Percentiles rank a stretch among this genome's conserved stretches.
phyloP scores from a whole-genome alignment of 2,113 vertebrate genomes.

The Promerops cafer region DNA sequence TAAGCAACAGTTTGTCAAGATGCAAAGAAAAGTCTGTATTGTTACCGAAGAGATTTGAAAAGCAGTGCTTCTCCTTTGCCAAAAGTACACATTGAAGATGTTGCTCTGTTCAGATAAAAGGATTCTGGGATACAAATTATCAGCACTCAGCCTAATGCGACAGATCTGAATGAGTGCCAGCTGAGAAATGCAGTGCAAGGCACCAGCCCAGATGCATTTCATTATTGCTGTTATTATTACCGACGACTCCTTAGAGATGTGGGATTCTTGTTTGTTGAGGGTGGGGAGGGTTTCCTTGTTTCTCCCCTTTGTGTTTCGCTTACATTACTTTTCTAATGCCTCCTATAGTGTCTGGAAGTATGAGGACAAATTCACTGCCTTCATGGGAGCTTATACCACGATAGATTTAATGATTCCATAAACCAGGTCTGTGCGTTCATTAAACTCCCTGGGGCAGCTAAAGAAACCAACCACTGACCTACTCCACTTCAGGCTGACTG shows the following conservation, averaged over 20 bases:
- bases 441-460: neutral
- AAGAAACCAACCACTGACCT: neutral
- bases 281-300: neutral
- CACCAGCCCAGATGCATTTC: constrained; percentile 66
- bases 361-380: neutral
- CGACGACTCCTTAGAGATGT: constrained; percentile 63
- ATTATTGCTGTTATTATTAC: constrained; percentile 66
- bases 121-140: constrained; percentile 68
- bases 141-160: constrained; percentile 55
- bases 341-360: neutral
- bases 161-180: constrained; percentile 72
- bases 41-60: constrained; percentile 66
- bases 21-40: constrained; percentile 33
- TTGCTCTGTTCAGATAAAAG: constrained; percentile 66
- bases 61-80: constrained; percentile 56
- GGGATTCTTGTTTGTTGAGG: neutral
- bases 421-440: neutral
- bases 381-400: neutral
- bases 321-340: neutral
- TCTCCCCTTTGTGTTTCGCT: neutral
- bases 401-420: neutral
- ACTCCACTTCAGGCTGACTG: neutral
- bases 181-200: constrained; percentile 48
- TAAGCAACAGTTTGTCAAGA: constrained; percentile 58
- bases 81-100: constrained; percentile 42